Percentiles rank a stretch among this genome's conserved stretches.
These are phyloP conservation scores for Campoplex nolae DNA, from an alignment of 2,888 invertebrate genomes.

Conservation along the genomic window DNA sequence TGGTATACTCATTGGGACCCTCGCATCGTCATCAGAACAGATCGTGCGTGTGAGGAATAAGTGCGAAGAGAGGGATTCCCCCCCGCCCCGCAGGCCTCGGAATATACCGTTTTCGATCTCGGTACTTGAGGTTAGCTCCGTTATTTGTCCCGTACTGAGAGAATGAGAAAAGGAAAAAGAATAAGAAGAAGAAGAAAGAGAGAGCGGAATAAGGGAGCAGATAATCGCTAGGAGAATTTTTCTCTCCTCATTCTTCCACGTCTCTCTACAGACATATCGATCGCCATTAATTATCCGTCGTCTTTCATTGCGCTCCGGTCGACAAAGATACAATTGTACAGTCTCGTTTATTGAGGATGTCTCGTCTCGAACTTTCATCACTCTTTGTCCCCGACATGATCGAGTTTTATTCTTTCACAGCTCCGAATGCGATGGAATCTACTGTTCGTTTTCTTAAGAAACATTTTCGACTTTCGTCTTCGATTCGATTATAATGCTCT, in stretches of 20 bases:
- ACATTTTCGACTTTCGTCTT: not conserved
- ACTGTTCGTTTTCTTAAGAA: not conserved
- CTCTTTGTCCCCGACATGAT: not conserved
- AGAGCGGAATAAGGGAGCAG: conserved; percentile 16
- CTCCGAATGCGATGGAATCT: conserved; percentile 2
- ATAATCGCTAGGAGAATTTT: conserved; percentile 21
- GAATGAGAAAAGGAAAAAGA: conserved; percentile 17
- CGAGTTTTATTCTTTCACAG: not conserved
- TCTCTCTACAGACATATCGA: conserved; percentile 39
- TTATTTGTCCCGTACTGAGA: conserved; percentile 67
- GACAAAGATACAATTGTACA: conserved; percentile 25
- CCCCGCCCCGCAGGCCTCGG: conserved; percentile 25
- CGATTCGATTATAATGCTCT: not conserved
- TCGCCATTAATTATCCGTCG: conserved; percentile 52
- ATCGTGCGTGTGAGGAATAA: conserved; percentile 67
- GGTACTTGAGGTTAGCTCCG: conserved; percentile 66
- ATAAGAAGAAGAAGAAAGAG: not conserved
- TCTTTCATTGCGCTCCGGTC: conserved; percentile 10
- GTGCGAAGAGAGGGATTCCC: conserved; percentile 24
- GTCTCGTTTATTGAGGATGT: conserved; percentile 17
- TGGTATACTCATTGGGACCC: conserved; percentile 24
- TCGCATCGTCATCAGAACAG: conserved; percentile 9
- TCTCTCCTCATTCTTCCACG: conserved; percentile 16
- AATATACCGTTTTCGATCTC: conserved; percentile 72
- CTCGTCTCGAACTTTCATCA: conserved; percentile 29